Base-by-base conservation (phyloP, 1,140 invertebrate genomes). In the Apis dorsata region DNA sequence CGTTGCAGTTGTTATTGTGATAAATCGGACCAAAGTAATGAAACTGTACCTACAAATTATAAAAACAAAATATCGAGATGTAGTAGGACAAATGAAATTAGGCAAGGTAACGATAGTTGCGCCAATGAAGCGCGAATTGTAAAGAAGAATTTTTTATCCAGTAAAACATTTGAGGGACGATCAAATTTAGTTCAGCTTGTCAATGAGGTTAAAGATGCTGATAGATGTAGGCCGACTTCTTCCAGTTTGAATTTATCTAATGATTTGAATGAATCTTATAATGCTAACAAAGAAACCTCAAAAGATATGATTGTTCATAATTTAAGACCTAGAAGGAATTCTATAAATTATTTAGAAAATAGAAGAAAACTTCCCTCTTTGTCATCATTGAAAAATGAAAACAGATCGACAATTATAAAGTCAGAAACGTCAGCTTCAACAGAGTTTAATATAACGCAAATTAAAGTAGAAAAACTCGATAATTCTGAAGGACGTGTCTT, bases 1-100 rank as follows among this genome's bases (percentile, higher is more conserved):
- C 85, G 70, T 34, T 91, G 83, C 49, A 86, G 74, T 24, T 90
- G 81, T 66, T 91, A 82, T 84, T 91, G 89, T 79, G 76, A 90
- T 81, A 85, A 89, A 85, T 80, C 86, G 68, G 79, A 85, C 80
- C 86, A 88, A 79, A 88, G 69, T 28, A 88, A 49, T 72, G 24
- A 34, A 13, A 51, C 66, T 74, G 11, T 70, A 77, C 0, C 71
- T n/a, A 62, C 70, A 12, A 71, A 69, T 62, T 82, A 79, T 5
- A 51, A 65, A 4, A 51, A 65, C n/a, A 60, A 57, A 8, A 53
- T 72, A 11, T 34, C 81, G 10, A 81, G 19, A 11, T 63, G 69
- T 24, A 53, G 5, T 2, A 62, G 60, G 17, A 51, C 84, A 28
- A 28, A 66, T 1, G 68, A 57, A 12, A 34, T 51, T 10, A n/a